phyloP scores from a whole-genome alignment of 2,888 invertebrate species.

The Drosophila sordidula region DNA sequence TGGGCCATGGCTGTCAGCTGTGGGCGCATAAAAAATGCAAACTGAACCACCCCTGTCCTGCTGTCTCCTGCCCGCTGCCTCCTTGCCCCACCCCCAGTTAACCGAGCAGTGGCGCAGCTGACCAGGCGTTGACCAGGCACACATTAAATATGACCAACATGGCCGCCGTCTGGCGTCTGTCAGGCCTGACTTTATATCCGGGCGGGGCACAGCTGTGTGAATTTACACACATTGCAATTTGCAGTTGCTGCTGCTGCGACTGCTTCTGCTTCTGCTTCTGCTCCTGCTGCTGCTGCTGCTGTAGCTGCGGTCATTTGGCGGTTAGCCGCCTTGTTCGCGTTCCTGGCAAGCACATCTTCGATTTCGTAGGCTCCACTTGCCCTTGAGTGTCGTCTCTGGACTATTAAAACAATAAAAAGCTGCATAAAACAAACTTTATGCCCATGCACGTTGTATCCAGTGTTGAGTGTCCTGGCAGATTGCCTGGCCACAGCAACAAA shows the following conservation, averaged over 20 bases:
- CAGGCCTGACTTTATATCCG: constrained; percentile 63
- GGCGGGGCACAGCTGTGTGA: constrained; percentile 56
- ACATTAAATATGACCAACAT: constrained; percentile 77
- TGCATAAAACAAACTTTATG: constrained; percentile 69
- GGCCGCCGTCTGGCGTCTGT: constrained; percentile 57
- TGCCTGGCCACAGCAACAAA: constrained; percentile 52
- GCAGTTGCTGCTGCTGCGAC: constrained; percentile 39
- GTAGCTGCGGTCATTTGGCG: constrained; percentile 75
- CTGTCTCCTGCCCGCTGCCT: not conserved
- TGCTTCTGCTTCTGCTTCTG: constrained; percentile 15
- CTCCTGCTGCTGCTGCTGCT: constrained; percentile 14
- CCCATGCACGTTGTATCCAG: constrained; percentile 14
- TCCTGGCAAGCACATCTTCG: constrained; percentile 67
- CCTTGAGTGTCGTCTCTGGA: constrained; percentile 43
- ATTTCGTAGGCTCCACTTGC: constrained; percentile 56
- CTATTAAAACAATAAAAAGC: constrained; percentile 74
- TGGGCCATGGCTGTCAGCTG: constrained; percentile 70
- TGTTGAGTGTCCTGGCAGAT: constrained; percentile 37
- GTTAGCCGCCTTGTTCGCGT: constrained; percentile 71
- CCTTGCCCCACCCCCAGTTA: constrained; percentile 7
- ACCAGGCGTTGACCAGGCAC: constrained; percentile 65
- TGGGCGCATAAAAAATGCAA: constrained; percentile 78
- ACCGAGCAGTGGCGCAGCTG: constrained; percentile 40
- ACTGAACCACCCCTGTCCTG: constrained; percentile 9
- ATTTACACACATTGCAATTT: constrained; percentile 74